Base-by-base conservation (phyloP, 2,888 invertebrate species). In the Oxytorus armatus region DNA sequence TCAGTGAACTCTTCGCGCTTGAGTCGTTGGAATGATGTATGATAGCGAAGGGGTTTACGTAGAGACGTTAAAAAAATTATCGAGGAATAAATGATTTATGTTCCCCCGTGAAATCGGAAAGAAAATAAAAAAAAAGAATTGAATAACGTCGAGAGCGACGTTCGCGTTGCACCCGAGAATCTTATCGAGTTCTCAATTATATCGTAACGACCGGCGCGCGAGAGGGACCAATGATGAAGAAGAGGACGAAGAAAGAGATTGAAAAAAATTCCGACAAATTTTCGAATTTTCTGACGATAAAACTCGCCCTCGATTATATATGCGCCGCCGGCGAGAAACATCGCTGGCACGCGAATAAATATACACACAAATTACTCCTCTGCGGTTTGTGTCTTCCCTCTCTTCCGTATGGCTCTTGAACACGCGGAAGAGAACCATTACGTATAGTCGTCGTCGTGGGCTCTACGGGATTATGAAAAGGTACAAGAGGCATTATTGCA, bases 401-500 rank as follows among this genome's bases (percentile, higher is more conserved):
- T 61, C 57, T 76, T 79, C 66, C 79, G 59, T 61, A 57, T 76
- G 61, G 53, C 51, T 68, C 53, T 72, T 53, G 21, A 79, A 72
- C 66, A 79, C 39, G 72, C 79, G 72, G 76, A 76, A 79, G 76
- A 72, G 72, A 53, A 44, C 65, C 61, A 79, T 79, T 76, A 79
- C 77, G 39, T 14, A 65, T 51, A 73, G 16, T 39, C 55, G 42
- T 57, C 44, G 25, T 39, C 33, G 69, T 25, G 57, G 72, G 25
- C 61, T 77, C 61, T 73, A 23, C 53, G 16, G 47, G 65, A 63
- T 73, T 49, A 63, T 55, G 73, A 47, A 65, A 69, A 36, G 29
- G 47, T 21, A 57, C 14, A 18, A 21, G 21, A 39, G 7, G 14
- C 33, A 29, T 21, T 14, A 42, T 36, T 25, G 23, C 14, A 18